Evolutionary conservation across 2,797 vertebrate species (phyloP), one percentile per base, ranked within the genome.

Genomic region (Scolopax rusticola): DNA sequence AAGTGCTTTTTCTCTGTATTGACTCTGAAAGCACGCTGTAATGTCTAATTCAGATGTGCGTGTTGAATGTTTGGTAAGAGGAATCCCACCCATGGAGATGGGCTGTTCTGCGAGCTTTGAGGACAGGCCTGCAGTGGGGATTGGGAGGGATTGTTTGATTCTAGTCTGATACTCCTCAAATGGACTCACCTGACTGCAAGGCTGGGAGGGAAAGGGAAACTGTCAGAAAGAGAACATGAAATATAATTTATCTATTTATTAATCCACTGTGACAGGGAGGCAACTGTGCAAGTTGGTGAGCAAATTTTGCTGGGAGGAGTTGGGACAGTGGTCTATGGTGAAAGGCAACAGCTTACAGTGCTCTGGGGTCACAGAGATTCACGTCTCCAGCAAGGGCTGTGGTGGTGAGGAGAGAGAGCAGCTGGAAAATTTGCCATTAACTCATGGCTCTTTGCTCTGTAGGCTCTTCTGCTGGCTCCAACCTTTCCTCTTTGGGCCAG

Each of bases 1-100:
- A 87, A 91, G 63, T 38, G 75, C 5, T 45, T 95, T 87, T 89
- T 94, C 81, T 71, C 84, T 91, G 38, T 82, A 50, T 79, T 89
- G 67, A 20, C 84, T 84, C 71, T 83, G 92, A 90, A 82, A 87
- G 63, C 18, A 1, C 2, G 20, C 41, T 78, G 75, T 40, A 71
- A 69, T 19, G 20, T 47, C n/a, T 53, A 38, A 56, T 75, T 93
- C 5, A 5, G 71, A 69, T 32, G 53, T 75, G n/a, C n/a, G 4
- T 2, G 5, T 2, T 0, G 9, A 65, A 83, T 77, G 41, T 87
- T 67, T 83, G 68, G 41, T 56, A 53, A 89, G 82, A 70, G 38
- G 60, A 90, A 47, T 63, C 47, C 36, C 64, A 70, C 93, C 64
- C 56, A 8, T 40, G 43, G 79, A 91, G 85, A 63, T 0, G 0